These are phyloP conservation scores for Brachionus calyciflorus DNA, from an alignment of 1,140 invertebrate species.

Conservation along the genomic window DNA sequence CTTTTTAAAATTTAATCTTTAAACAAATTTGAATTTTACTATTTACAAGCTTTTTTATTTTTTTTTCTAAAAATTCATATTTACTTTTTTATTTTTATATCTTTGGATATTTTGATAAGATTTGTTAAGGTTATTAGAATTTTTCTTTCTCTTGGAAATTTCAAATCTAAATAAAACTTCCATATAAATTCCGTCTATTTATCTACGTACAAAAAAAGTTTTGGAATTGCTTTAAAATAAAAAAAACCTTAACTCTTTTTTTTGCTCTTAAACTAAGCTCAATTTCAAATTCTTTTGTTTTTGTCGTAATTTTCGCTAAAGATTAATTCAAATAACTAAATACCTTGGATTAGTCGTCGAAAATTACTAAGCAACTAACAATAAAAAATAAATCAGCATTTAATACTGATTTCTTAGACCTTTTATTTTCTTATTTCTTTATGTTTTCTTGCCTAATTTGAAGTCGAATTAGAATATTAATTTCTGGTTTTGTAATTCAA, in stretches of 20 bases:
- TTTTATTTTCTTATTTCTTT: constrained; percentile 5
- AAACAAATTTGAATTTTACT: constrained; percentile 42
- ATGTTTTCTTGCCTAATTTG: neutral
- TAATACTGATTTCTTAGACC: constrained; percentile 9
- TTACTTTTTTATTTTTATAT: neutral
- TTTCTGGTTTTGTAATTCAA: constrained; percentile 30
- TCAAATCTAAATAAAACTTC: too few relatives aligned
- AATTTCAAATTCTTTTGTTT: constrained; percentile 36
- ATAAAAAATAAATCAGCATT: constrained; percentile 41
- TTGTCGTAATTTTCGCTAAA: constrained; percentile 19
- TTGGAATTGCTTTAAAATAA: too few relatives aligned
- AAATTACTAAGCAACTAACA: constrained; percentile 41
- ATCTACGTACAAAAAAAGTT: too few relatives aligned
- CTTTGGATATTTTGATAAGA: neutral
- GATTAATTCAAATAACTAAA: constrained; percentile 42
- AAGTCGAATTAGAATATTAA: neutral
- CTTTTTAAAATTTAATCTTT: constrained; percentile 37
- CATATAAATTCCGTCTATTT: too few relatives aligned
- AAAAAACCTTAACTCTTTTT: too few relatives aligned
- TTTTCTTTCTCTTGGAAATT: too few relatives aligned
- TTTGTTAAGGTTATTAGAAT: neutral
- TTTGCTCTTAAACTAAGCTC: neutral
- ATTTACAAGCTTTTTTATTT: constrained; percentile 30
- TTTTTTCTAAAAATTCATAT: neutral
- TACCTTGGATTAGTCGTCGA: constrained; percentile 21